phyloP scores from a whole-genome alignment of 2,888 invertebrate genomes.

The Rhynchonema sp. region DNA sequence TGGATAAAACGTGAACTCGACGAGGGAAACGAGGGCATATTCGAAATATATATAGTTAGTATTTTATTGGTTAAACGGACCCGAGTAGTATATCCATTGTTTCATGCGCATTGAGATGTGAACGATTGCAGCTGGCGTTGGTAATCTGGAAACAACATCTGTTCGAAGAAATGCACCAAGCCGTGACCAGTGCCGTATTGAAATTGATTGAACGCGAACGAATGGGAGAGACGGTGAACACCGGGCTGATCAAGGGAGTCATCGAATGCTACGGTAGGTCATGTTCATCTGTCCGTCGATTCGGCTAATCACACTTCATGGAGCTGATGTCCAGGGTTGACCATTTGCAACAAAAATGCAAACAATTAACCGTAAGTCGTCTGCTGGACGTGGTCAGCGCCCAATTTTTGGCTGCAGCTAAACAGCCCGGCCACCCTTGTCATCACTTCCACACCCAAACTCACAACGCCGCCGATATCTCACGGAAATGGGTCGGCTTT shows the following conservation, averaged over 20 bases:
- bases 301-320: no score
- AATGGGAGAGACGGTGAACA: constrained; percentile 89
- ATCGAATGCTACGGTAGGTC: constrained; percentile 70
- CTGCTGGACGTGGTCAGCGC: no score
- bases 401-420: no score
- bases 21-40: constrained; percentile 87
- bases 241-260: constrained; percentile 85
- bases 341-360: background rate
- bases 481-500: no score
- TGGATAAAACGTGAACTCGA: constrained; percentile 98
- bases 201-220: constrained; percentile 88
- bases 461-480: no score
- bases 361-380: no score
- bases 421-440: no score
- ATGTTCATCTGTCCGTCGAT: background rate
- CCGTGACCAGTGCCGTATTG: constrained; percentile 82
- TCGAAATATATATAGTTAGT: constrained; percentile 68
- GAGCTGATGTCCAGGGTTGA: background rate
- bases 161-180: constrained; percentile 70
- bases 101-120: no score
- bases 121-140: constrained; percentile 60
- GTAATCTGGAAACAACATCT: constrained; percentile 92
- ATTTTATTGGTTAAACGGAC: no score
- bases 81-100: no score
- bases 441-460: no score